Conservation (phyloP, 2,113 vertebrate genomes). For the Egretta garzetta region DNA sequence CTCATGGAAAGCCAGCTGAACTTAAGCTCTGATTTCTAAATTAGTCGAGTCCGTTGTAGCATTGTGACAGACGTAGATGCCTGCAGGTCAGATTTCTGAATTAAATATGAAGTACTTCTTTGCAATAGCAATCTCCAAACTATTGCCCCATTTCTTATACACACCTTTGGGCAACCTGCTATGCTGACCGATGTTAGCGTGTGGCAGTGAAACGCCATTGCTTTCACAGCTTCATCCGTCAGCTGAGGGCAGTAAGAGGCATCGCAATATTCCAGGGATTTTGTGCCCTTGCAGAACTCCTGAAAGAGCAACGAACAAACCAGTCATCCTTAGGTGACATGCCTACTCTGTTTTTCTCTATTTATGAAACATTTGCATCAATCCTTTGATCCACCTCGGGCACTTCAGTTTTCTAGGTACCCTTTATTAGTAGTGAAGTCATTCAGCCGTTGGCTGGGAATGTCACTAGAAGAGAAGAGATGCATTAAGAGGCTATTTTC, state of each 20-base stretch:
- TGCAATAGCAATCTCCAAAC: neutral
- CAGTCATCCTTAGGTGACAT: neutral
- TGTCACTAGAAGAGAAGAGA: neutral
- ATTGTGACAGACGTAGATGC: neutral
- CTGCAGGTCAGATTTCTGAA: neutral
- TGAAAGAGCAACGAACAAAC: slow-evolving; percentile 41
- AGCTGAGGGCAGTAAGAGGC: slow-evolving; percentile 78
- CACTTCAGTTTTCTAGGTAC: neutral
- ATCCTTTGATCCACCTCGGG: neutral
- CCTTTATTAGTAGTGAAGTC: neutral
- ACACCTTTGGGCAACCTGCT: slow-evolving; percentile 80
- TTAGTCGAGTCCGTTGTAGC: neutral
- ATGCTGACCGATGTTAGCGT: slow-evolving; percentile 69
- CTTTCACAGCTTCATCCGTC: slow-evolving; percentile 71
- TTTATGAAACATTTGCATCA: neutral
- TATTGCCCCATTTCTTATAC: neutral
- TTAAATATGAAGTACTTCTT: neutral
- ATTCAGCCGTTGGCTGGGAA: neutral
- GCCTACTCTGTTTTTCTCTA: neutral
- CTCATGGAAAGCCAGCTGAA: neutral
- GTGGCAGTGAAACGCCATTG: slow-evolving; percentile 76
- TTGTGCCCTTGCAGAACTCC: slow-evolving; percentile 77
- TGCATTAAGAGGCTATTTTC: neutral
- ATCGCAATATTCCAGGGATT: slow-evolving; percentile 74
- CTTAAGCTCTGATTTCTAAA: neutral